Conservation (phyloP, 2,113 vertebrate genomes). For the Thamnaconus septentrionalis region DNA sequence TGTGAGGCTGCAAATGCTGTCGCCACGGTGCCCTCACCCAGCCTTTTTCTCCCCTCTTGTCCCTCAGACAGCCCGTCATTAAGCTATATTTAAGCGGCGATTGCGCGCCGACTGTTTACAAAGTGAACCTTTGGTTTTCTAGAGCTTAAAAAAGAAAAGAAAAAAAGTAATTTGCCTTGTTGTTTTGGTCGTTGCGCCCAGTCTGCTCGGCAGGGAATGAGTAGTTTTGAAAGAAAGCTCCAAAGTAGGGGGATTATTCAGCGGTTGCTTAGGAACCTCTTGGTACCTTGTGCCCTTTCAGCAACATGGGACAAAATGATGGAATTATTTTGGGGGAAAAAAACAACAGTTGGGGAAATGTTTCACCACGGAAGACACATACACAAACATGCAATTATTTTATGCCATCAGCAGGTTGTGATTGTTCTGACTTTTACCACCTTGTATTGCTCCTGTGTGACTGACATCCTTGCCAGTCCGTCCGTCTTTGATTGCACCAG, state of each 20-base stretch:
- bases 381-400: not conserved
- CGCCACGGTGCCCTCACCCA: no score
- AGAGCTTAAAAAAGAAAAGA: no score
- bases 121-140: conserved; percentile 7
- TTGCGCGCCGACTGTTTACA: not conserved
- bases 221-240: conserved; percentile 17
- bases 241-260: conserved; percentile 52
- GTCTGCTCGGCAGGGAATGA: conserved; percentile 7
- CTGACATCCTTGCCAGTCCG: not conserved
- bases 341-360: no score
- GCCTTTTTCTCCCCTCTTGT: not conserved
- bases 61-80: not conserved
- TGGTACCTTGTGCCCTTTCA: conserved; percentile 17
- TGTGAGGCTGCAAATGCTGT: no score
- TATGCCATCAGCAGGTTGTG: conserved; percentile 1
- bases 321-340: no score
- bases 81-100: not conserved
- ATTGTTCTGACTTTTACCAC: not conserved
- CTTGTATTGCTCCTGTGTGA: not conserved
- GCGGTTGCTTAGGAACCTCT: conserved; percentile 66
- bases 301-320: no score
- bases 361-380: not conserved
- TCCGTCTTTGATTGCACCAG: not conserved
- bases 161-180: not conserved
- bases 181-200: conserved; percentile 15